Evolutionary conservation across 2,113 vertebrate species (phyloP), one percentile per base, ranked within the genome.

Genomic region (Pardalotus punctatus): DNA sequence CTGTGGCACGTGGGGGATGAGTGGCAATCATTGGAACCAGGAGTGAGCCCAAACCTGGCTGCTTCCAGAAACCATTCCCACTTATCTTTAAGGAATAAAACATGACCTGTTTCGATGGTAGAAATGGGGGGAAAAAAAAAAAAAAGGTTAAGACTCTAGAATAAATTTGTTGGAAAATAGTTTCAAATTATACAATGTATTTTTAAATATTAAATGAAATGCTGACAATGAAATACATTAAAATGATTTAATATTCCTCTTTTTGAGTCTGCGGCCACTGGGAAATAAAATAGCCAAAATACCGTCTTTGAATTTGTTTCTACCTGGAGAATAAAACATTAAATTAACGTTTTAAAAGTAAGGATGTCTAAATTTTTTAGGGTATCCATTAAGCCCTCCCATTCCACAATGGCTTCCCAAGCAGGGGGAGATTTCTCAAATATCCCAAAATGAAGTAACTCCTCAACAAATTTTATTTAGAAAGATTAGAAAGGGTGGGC

Each of bases 301-400:
- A 42, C 5, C 14, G 14, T 42, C 47, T 73, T 85, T 64, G 53
- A 65, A 38, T 15, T 76, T 88, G 74, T 50, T 85, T 71, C 42
- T 40, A 35, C 12, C 19, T 51, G 24, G 24, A 28, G 9, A 25
- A 56, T 22, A 77, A 81, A 71, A 5, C 51, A 45, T 56, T 45
- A 81, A 36, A 56, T 71, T 8, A 47, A 70, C 45, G 38, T 71
- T 82, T 76, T 62, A 15, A 36, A 86, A 54, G 20, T 11, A 18
- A 69, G 25, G 47, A 66, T 0, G 0, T 42, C 8, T 22, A 4
- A 43, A 15, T 65, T 40, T 6, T 35, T 48, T 61, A 11, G 11
- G 36, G 14, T 8, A 20, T 9, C 21, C 14, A 33, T 61, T 18
- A 91, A 91, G 53, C 4, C 8, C 36, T 82, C 42, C 53, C 16